Evolutionary conservation across 2,888 invertebrate species (phyloP).

Genomic region (Fissipunctia ypsillon): DNA sequence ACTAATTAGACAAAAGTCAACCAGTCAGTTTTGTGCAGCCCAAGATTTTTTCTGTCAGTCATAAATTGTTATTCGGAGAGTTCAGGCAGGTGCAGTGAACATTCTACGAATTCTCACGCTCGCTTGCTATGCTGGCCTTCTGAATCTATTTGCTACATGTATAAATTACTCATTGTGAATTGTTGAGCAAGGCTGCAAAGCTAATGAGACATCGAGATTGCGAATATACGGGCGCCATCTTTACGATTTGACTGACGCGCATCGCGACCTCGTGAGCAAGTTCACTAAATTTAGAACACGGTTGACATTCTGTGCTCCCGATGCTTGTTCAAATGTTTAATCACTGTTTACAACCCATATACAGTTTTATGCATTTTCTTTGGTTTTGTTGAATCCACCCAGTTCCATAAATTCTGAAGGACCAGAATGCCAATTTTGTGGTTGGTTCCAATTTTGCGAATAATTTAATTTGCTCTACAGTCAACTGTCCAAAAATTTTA

Average conservation of each 20-base stretch:
- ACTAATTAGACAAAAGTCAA: constrained; percentile 23
- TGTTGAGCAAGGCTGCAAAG: constrained; percentile 82
- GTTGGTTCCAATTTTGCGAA: neutral
- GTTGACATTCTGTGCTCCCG: constrained; percentile 75
- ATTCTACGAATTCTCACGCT: constrained; percentile 78
- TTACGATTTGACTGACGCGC: constrained; percentile 82
- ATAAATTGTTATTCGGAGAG: constrained; percentile 62
- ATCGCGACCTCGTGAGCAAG: constrained; percentile 81
- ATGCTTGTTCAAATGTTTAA: constrained; percentile 57
- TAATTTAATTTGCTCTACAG: neutral
- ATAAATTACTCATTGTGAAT: constrained; percentile 81
- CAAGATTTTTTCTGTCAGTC: constrained; percentile 52
- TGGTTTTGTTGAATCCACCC: neutral
- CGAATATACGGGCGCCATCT: constrained; percentile 84
- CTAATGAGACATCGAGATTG: constrained; percentile 81
- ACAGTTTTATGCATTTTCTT: constrained; percentile 9
- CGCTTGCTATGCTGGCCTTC: constrained; percentile 77
- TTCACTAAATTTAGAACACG: constrained; percentile 83
- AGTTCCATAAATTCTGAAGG: neutral
- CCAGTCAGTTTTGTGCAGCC: constrained; percentile 30
- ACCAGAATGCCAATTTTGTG: neutral
- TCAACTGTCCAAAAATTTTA: neutral
- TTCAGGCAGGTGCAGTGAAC: constrained; percentile 71
- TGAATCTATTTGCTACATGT: constrained; percentile 75
- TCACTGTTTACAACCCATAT: constrained; percentile 48